Evolutionary conservation across 1,140 invertebrate species (phyloP), one percentile per base, ranked within the genome.

Genomic region (Nephotettix cincticeps): DNA sequence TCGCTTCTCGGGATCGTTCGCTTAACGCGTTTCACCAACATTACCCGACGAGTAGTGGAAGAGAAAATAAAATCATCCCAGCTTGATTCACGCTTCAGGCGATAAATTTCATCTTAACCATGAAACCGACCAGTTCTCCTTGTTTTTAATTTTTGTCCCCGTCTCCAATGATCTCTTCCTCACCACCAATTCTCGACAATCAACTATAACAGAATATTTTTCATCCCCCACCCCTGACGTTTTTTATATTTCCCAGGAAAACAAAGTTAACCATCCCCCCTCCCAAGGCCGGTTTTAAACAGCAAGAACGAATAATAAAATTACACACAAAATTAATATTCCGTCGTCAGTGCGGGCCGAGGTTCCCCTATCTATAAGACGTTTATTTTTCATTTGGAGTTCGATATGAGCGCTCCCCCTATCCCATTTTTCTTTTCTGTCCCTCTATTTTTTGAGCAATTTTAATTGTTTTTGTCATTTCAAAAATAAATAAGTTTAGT

Each of bases 261-360:
- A 27, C 43, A 56, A 51, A 65, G 61, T 65, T 64, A 65, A 70
- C 61, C 25, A 14, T 32, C 14, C 19, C 45, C 67, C 63, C 68
- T 21, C 30, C 23, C 69, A 1, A 17, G 32, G 14, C 29, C 40
- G 36, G 40, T 27, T 27, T 54, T 65, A 36, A 21, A 64, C 28
- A 65, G 21, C 51, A 61, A 51, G 32, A 70, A 30, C 56, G 27
- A 64, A 43, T 70, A 70, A 70, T 70, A 70, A 70, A 70, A 70
- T 70, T 70, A 70, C 69, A 65, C 69, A 65, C 69, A 70, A 51
- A 70, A 70, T 70, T 70, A 70, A 70, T 70, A 70, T 70, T 65
- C 32, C 58, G 32, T 25, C 69, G 58, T 65, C 69, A 65, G 30
- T 43, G 27, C 29, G 25, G 51, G 56, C 21, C 25, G 21, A 14